Base-by-base conservation (phyloP, 2,113 vertebrate genomes). In the Charina bottae region DNA sequence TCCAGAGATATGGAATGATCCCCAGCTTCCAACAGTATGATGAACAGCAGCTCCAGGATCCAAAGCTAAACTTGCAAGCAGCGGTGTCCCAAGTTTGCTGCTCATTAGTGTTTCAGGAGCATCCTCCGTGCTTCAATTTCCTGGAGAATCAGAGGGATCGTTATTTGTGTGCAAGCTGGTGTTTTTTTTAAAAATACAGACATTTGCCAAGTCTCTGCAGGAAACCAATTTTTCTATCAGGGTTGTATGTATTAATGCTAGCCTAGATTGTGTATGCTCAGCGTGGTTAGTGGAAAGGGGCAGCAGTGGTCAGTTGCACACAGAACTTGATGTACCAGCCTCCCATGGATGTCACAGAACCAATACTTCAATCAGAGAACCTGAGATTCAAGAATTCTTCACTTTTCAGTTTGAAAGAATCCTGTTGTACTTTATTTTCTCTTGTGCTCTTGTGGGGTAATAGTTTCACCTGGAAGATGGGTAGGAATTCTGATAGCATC, bases 81-180 rank as follows among this genome's bases (percentile, higher is more conserved):
- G 49, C 17, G 72, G 53, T 2, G 6, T 11, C 10, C 7, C 1
- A 64, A n/a, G 13, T 56, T 89, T 72, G 23, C 8, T n/a, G 17
- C 88, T 92, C 46, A 46, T 92, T 92, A 28, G 59, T 89, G 56
- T 85, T 62, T 28, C 56, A 83, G 59, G 72, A 85, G 86, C 46
- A 55, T 15, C 11, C 19, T 15, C 72, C 8, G 23, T 53, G n/a
- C 78, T 46, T 28, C 28, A 15, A 62, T 68, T 85, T 42, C 42
- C 62, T 55, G 62, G 59, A 90, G 88, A 78, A 92, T 89, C 55
- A 85, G 54, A 90, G 49, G 6, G 84, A 2, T 87, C 55, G 15
- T 37, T 87, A 37, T 85, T 53, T 26, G 4, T 33, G 17, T 26
- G 37, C 19, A n/a, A 19, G 60, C 4, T 19, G 19, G 19, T 62